Evolutionary conservation across 2,113 vertebrate genomes (phyloP).

Genomic region (Pomatorhinus ruficollis): DNA sequence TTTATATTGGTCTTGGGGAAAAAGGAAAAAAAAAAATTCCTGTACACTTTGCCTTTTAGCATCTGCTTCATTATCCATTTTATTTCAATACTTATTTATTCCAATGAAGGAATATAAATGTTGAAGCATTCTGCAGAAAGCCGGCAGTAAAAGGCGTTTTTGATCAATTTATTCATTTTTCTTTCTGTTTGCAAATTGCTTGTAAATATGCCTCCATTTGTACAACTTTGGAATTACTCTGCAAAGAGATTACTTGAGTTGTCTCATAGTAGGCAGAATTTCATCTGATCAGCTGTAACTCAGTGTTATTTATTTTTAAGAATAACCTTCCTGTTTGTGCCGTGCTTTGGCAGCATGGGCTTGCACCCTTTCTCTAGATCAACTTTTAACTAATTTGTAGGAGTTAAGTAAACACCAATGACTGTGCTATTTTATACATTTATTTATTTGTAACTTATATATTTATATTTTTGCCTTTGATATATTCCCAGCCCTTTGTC

Average conservation of each 20-base stretch:
- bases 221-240: not conserved
- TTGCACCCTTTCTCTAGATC: not conserved
- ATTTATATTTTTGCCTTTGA: no score
- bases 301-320: not conserved
- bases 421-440: not conserved
- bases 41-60: not conserved
- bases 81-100: slow-evolving; percentile 16
- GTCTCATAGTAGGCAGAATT: not conserved
- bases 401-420: not conserved
- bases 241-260: not conserved
- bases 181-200: slow-evolving; percentile 1
- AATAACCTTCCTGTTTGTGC: not conserved
- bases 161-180: slow-evolving; percentile 39
- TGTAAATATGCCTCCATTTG: not conserved
- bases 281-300: not conserved
- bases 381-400: not conserved
- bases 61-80: slow-evolving; percentile 27
- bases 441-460: no score
- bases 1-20: not conserved
- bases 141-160: slow-evolving; percentile 11
- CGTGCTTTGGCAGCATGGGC: not conserved
- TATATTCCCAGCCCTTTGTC: not conserved
- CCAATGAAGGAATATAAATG: not conserved
- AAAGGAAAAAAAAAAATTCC: not conserved
- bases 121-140: not conserved